Evolutionary conservation across 2,113 vertebrate genomes (phyloP).

Genomic region (Bagarius yarrelli): DNA sequence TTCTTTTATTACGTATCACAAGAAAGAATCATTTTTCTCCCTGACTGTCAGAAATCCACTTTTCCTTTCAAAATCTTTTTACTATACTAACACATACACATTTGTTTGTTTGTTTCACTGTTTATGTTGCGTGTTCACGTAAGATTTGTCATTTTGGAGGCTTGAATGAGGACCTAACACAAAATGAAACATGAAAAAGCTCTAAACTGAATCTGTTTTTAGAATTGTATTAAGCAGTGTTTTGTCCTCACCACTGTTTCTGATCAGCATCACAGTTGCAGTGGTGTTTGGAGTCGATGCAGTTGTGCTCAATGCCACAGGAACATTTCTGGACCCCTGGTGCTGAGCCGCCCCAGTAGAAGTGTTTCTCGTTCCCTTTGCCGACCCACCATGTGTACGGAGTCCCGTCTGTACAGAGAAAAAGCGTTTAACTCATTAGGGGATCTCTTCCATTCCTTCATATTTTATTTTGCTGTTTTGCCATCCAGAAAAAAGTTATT

Average conservation of each 20-base stretch:
- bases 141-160: neutral
- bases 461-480: neutral
- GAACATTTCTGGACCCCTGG: constrained; percentile 95
- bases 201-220: neutral
- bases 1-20: neutral
- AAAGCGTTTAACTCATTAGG: too few species aligned
- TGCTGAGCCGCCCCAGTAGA: constrained; percentile 93
- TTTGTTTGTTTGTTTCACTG: neutral
- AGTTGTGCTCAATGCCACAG: constrained; percentile 94
- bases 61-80: neutral
- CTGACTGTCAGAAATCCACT: neutral
- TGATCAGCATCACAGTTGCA: constrained; percentile 96
- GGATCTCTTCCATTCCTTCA: neutral
- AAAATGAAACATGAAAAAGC: neutral
- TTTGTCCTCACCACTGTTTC: constrained; percentile 82
- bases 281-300: constrained; percentile 81
- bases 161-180: neutral
- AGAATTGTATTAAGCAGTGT: neutral
- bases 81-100: neutral
- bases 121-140: neutral
- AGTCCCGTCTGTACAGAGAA: constrained; percentile 73
- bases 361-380: constrained; percentile 88
- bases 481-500: neutral
- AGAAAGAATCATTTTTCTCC: too few species aligned
- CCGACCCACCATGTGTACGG: constrained; percentile 95